A percentile compares a stretch with the other conserved stretches of the same genome.
phyloP scores from a whole-genome alignment of 2,113 vertebrate genomes.

The Ammodytes dubius region DNA sequence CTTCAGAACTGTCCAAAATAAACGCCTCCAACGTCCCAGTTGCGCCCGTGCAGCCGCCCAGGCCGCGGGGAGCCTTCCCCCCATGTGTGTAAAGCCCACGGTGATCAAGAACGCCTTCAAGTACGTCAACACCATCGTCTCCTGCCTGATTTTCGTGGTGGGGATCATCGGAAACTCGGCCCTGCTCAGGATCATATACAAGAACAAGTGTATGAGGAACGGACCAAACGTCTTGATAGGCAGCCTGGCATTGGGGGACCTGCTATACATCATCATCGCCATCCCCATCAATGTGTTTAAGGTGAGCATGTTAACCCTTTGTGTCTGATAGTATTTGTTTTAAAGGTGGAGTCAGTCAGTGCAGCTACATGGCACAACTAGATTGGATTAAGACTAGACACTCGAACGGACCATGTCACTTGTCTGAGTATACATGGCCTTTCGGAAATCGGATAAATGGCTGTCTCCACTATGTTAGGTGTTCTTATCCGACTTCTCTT shows the following conservation, averaged over 20 bases:
- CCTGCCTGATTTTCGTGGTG: conserved; percentile 91
- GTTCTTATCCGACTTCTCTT: no score
- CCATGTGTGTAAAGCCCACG: conserved; percentile 85
- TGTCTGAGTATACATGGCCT: no score
- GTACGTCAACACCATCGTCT: conserved; percentile 91
- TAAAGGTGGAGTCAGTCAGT: no score
- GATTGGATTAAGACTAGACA: no score
- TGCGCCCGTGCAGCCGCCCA: conserved; percentile 14
- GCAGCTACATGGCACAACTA: no score
- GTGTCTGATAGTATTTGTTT: background rate
- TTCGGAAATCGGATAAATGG: no score
- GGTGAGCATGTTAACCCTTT: conserved; percentile 71
- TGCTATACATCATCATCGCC: conserved; percentile 92
- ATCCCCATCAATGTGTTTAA: conserved; percentile 92
- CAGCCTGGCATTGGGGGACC: conserved; percentile 91
- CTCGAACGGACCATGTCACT: no score
- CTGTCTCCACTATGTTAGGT: no score
- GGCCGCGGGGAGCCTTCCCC: conserved; percentile 70
- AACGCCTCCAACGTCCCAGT: conserved; percentile 55
- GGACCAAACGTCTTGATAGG: conserved; percentile 93
- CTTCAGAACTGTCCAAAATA: conserved; percentile 20
- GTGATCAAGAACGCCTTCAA: conserved; percentile 91
- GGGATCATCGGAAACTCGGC: conserved; percentile 93
- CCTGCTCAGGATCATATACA: conserved; percentile 92
- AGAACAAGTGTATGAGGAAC: conserved; percentile 96